phyloP scores from a whole-genome alignment of 2,888 invertebrate genomes.

The Campaea margaritaria region DNA sequence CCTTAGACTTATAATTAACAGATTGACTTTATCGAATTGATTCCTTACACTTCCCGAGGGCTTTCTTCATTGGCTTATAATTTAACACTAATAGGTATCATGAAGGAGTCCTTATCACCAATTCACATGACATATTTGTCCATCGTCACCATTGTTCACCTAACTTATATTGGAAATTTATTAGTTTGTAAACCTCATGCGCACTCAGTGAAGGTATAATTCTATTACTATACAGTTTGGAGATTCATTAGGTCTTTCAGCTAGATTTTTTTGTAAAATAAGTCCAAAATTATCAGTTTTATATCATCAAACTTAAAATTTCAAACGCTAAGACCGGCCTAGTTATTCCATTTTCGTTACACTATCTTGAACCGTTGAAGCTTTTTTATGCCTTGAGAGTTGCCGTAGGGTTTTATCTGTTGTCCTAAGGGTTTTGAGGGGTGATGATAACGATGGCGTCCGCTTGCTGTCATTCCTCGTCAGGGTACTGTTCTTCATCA shows the following conservation, averaged over 20 bases:
- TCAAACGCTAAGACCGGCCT: no score
- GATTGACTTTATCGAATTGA: slow-evolving; percentile 3
- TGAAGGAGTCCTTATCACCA: slow-evolving; percentile 6
- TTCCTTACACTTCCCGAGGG: not conserved
- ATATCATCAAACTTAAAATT: no score
- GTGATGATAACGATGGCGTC: slow-evolving; percentile 65
- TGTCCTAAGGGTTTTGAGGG: slow-evolving; percentile 44
- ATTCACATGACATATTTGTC: slow-evolving; percentile 1
- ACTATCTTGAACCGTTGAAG: no score
- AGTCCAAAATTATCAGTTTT: no score
- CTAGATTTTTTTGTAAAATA: no score
- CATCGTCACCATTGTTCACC: not conserved
- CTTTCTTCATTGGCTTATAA: not conserved
- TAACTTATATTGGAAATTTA: no score
- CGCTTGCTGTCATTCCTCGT: slow-evolving; percentile 69
- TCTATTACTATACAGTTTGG: not conserved
- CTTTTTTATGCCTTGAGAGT: no score
- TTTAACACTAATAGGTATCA: slow-evolving; percentile 3
- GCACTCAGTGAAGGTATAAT: no score
- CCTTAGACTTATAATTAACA: not conserved
- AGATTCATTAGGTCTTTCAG: no score
- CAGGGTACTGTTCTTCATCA: slow-evolving; percentile 69
- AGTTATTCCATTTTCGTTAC: no score
- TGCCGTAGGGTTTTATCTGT: no score
- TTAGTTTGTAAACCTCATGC: no score